Conservation (phyloP, 2,888 invertebrate species). For the Pollenia labialis region DNA sequence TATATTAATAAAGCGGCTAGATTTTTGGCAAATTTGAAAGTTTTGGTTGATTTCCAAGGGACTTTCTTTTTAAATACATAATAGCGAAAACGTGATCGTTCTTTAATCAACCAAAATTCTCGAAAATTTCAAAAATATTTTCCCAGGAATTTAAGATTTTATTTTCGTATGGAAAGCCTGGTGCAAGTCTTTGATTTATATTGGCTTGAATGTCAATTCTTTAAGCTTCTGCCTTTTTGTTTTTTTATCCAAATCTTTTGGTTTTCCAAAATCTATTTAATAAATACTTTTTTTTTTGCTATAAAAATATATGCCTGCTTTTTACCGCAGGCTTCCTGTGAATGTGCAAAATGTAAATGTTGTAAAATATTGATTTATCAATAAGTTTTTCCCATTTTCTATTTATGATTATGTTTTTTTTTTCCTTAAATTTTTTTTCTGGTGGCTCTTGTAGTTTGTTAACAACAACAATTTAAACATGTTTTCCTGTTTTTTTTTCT, state of each 20-base stretch:
- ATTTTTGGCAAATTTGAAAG: no score
- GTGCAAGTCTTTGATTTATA: no score
- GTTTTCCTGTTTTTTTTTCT: constrained; percentile 29
- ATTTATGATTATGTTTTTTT: constrained; percentile 52
- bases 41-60: no score
- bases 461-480: constrained; percentile 30
- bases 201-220: background rate
- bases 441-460: constrained; percentile 47
- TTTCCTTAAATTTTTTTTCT: background rate
- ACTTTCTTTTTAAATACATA: no score
- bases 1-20: no score
- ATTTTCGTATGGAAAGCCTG: no score
- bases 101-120: no score
- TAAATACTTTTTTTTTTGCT: background rate
- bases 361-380: constrained; percentile 70
- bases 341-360: constrained; percentile 77
- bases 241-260: background rate
- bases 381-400: constrained; percentile 53
- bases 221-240: background rate
- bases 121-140: no score
- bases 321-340: constrained; percentile 35
- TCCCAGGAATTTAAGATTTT: no score
- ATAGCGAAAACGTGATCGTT: no score
- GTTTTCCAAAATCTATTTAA: background rate
- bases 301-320: constrained; percentile 30